Conservation (phyloP, 2,113 vertebrate species). For the Rhadina sibilatrix region DNA sequence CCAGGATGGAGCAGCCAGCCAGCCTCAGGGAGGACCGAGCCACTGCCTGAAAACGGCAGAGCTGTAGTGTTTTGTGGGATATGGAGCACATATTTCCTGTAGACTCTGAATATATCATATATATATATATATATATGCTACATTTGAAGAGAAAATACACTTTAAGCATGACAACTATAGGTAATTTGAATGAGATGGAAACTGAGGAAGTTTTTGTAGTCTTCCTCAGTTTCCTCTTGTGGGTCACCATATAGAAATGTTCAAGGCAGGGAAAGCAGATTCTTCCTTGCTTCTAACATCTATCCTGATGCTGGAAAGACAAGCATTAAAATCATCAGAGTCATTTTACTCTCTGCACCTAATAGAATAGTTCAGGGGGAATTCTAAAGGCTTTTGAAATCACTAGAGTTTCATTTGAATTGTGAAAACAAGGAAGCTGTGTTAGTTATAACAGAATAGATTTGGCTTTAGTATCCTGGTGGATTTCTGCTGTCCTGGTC, state of each 20-base stretch:
- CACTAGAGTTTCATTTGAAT: neutral
- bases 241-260: neutral
- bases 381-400: neutral
- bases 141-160: neutral
- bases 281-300: neutral
- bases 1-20: too few species aligned
- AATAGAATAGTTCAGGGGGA: neutral
- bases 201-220: neutral
- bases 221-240: neutral
- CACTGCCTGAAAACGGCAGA: neutral
- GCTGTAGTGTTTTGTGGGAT: neutral
- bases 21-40: too few species aligned
- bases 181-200: neutral
- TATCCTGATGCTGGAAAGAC: neutral
- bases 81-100: neutral
- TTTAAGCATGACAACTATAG: neutral
- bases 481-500: neutral
- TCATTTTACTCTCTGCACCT: neutral
- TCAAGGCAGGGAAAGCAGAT: neutral
- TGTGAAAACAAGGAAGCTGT: neutral
- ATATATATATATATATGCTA: too few species aligned
- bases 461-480: neutral
- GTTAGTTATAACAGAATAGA: neutral
- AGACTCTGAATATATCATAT: neutral
- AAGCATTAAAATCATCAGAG: neutral